These are phyloP conservation scores for Ethmia dodecea DNA, from an alignment of 2,888 invertebrate species.

Conservation along the genomic window DNA sequence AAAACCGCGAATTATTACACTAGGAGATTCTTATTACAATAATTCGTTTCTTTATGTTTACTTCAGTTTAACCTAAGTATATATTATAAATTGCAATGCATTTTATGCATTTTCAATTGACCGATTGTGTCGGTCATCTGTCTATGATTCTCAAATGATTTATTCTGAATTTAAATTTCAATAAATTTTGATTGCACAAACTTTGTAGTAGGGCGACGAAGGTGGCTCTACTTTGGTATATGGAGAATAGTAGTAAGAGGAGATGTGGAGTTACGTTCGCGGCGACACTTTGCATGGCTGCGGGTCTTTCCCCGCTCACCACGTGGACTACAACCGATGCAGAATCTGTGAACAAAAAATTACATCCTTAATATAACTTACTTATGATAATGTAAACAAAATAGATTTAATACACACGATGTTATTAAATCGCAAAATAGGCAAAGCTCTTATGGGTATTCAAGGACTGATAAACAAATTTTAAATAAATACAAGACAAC, in stretches of 20 bases:
- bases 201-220: slow-evolving; percentile 7
- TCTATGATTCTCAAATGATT: slow-evolving; percentile 36
- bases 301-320: slow-evolving; percentile 85
- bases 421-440: too few relatives aligned
- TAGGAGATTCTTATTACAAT: slow-evolving; percentile 40
- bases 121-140: slow-evolving; percentile 48
- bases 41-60: slow-evolving; percentile 60
- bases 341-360: slow-evolving; percentile 78
- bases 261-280: slow-evolving; percentile 29
- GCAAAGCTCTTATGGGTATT: too few relatives aligned
- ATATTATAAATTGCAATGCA: slow-evolving; percentile 26
- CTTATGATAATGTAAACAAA: too few relatives aligned
- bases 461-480: too few relatives aligned
- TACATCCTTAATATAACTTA: too few relatives aligned
- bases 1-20: too few relatives aligned
- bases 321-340: slow-evolving; percentile 90
- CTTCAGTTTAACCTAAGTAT: slow-evolving; percentile 26
- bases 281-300: slow-evolving; percentile 77
- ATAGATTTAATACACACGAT: too few relatives aligned
- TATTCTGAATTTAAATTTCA: slow-evolving; percentile 23
- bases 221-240: slow-evolving; percentile 29
- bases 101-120: slow-evolving; percentile 31
- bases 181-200: slow-evolving; percentile 25
- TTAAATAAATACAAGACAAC: too few relatives aligned
- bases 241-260: slow-evolving; percentile 15